Evolutionary conservation across 2,888 invertebrate species (phyloP).

Genomic region (Hyles lineata): DNA sequence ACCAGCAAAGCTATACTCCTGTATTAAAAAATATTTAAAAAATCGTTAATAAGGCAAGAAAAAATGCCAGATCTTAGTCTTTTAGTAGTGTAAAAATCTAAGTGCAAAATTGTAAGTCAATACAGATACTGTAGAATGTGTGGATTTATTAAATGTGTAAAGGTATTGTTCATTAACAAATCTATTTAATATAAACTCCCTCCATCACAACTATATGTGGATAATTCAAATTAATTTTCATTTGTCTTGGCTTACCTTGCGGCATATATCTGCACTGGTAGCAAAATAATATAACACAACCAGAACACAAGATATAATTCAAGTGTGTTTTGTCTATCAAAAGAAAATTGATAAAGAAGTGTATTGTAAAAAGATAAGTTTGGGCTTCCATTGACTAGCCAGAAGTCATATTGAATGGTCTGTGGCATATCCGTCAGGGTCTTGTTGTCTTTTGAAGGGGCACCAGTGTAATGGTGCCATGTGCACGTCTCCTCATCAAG

Average conservation of each 20-base stretch:
- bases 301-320: slow-evolving; percentile 96
- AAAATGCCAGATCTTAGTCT: too few species aligned
- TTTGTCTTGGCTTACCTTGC: slow-evolving; percentile 78
- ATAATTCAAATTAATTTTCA: slow-evolving; percentile 28
- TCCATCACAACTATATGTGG: slow-evolving; percentile 13
- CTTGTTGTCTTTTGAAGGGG: slow-evolving; percentile 65
- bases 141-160: background rate
- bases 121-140: too few species aligned
- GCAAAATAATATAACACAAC: slow-evolving; percentile 92
- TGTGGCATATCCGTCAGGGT: slow-evolving; percentile 69
- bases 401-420: slow-evolving; percentile 91
- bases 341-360: slow-evolving; percentile 97
- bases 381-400: slow-evolving; percentile 98
- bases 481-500: slow-evolving; percentile 91
- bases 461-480: slow-evolving; percentile 90
- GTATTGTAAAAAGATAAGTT: slow-evolving; percentile 94
- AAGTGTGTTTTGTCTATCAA: slow-evolving; percentile 96
- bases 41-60: too few species aligned
- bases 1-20: too few species aligned
- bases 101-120: too few species aligned
- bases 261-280: slow-evolving; percentile 96
- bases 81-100: too few species aligned
- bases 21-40: too few species aligned
- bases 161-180: background rate
- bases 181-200: background rate